Percentiles rank a stretch among this genome's conserved stretches.
Conservation (phyloP, 2,888 invertebrate species). For the Pterostichus madidus region DNA sequence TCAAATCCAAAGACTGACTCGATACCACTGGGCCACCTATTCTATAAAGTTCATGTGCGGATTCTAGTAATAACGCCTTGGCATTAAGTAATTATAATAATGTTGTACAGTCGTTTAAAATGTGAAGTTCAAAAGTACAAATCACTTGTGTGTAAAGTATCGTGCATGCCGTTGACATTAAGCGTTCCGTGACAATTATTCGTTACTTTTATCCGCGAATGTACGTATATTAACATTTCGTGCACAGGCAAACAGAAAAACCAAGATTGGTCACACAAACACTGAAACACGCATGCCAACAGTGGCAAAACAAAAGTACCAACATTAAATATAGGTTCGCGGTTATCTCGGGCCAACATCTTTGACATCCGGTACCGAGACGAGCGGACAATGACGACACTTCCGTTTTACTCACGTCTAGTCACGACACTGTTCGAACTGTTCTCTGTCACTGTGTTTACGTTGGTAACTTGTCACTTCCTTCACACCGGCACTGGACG, state of each 20-base stretch:
- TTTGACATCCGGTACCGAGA: constrained; percentile 63
- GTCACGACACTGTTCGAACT: constrained; percentile 57
- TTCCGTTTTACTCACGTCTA: constrained; percentile 62
- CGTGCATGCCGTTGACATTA: constrained; percentile 32
- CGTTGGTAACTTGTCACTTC: constrained; percentile 72
- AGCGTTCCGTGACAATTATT: constrained; percentile 56
- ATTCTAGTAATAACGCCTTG: too few relatives aligned
- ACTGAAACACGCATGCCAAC: constrained; percentile 62
- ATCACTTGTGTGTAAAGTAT: constrained; percentile 48
- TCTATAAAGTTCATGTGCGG: too few relatives aligned
- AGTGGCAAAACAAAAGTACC: constrained; percentile 64
- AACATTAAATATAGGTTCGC: constrained; percentile 65
- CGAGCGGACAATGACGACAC: constrained; percentile 65
- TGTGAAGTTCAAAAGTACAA: constrained; percentile 38
- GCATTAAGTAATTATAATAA: constrained; percentile 26
- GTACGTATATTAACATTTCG: constrained; percentile 57
- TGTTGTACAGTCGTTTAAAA: neutral
- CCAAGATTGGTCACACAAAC: constrained; percentile 63
- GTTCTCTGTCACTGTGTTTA: constrained; percentile 72
- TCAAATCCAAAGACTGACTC: too few relatives aligned
- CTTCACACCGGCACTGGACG: constrained; percentile 53
- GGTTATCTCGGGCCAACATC: constrained; percentile 63
- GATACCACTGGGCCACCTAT: too few relatives aligned
- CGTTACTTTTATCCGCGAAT: constrained; percentile 58
- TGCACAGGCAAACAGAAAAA: constrained; percentile 60